Conservation (phyloP, 1,140 invertebrate species). For the Zaprionus vittiger region DNA sequence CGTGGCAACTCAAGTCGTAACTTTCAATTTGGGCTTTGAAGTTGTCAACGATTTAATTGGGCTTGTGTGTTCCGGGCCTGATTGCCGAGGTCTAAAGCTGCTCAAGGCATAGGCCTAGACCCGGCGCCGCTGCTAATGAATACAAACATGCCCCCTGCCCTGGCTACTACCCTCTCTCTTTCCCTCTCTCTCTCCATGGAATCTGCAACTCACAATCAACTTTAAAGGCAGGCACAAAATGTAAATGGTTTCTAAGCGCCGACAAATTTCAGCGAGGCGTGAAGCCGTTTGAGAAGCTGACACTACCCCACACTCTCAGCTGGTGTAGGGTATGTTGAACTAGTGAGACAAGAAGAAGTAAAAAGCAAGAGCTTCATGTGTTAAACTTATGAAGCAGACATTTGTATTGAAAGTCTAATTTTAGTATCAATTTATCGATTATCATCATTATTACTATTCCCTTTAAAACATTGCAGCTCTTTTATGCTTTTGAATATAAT, state of each 20-base stretch:
- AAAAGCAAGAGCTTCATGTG: too few relatives aligned
- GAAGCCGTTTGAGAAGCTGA: conserved; percentile 43
- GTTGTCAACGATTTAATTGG: conserved; percentile 46
- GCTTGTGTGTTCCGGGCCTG: conserved; percentile 21
- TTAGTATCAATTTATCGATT: too few relatives aligned
- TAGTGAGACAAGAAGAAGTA: neutral
- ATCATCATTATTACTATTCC: too few relatives aligned
- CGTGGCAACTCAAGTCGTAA: conserved; percentile 16
- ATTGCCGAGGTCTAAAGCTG: conserved; percentile 11
- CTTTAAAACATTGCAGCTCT: too few relatives aligned
- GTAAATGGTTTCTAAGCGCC: conserved; percentile 57
- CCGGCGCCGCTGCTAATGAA: conserved; percentile 39
- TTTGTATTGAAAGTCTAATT: too few relatives aligned
- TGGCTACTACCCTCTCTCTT: too few relatives aligned
- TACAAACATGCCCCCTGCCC: conserved; percentile 32
- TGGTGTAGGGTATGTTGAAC: neutral
- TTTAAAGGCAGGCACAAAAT: conserved; percentile 28
- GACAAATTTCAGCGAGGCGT: conserved; percentile 48
- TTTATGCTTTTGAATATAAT: neutral
- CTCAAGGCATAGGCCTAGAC: neutral
- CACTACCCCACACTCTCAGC: neutral
- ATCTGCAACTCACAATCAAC: conserved; percentile 35
- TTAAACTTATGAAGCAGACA: too few relatives aligned
- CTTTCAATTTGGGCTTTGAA: conserved; percentile 64
- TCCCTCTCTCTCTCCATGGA: neutral